phyloP scores from a whole-genome alignment of 2,797 vertebrate species.

The Esox lucius region DNA sequence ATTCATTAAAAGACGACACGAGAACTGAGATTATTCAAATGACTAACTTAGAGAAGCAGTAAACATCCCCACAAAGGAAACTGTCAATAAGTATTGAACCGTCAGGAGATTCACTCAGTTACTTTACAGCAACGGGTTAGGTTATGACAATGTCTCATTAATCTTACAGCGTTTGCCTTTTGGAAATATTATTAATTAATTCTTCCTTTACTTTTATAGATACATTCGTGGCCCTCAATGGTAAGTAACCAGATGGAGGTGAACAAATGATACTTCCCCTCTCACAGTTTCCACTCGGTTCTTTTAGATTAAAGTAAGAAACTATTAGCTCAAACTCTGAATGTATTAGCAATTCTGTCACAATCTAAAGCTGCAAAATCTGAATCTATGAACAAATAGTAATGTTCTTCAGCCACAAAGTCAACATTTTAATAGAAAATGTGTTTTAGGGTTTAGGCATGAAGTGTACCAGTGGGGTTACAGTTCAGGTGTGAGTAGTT shows the following conservation, averaged over 20 bases:
- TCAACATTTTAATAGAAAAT: too few relatives aligned
- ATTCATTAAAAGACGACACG: background rate
- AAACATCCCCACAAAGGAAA: background rate
- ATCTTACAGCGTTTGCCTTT: slow-evolving; percentile 39
- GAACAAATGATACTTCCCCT: slow-evolving; percentile 41
- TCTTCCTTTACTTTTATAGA: slow-evolving; percentile 81
- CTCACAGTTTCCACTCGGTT: slow-evolving; percentile 42
- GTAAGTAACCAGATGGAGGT: slow-evolving; percentile 79
- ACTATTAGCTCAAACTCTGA: too few relatives aligned
- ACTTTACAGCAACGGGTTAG: slow-evolving; percentile 34
- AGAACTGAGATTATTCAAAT: background rate
- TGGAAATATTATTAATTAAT: slow-evolving; percentile 52
- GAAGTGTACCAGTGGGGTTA: too few relatives aligned
- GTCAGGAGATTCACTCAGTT: background rate
- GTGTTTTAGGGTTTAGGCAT: too few relatives aligned
- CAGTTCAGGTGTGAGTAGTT: too few relatives aligned
- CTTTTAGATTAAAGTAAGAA: too few relatives aligned
- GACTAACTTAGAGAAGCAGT: background rate
- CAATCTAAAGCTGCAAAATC: too few relatives aligned
- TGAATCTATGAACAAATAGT: too few relatives aligned
- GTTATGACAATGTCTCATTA: slow-evolving; percentile 39
- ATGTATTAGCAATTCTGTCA: too few relatives aligned
- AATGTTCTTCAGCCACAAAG: too few relatives aligned
- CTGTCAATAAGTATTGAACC: background rate
- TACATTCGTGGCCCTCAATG: slow-evolving; percentile 98